Percentiles rank a stretch among this genome's conserved stretches.
phyloP scores from a whole-genome alignment of 2,797 vertebrate genomes.

The Anguilla megastoma region DNA sequence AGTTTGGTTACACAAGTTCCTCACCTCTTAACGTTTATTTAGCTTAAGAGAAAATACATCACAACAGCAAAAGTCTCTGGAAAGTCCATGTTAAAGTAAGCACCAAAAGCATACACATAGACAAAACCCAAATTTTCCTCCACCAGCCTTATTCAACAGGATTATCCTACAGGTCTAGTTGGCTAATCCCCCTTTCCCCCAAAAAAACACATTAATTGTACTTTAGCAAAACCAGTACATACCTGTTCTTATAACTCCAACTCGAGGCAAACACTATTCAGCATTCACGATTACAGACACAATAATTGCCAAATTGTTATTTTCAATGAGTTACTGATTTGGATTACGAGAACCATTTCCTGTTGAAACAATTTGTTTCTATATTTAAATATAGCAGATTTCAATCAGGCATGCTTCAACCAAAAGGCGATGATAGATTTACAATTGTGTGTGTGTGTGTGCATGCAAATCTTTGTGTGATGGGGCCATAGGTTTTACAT shows the following conservation, averaged over 20 bases:
- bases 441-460: not conserved
- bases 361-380: not conserved
- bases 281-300: not conserved
- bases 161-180: not conserved
- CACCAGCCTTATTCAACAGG: not conserved
- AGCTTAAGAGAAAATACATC: not conserved
- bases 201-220: slow-evolving; percentile 16
- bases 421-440: not conserved
- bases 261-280: slow-evolving; percentile 17
- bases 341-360: slow-evolving; percentile 21
- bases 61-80: not conserved
- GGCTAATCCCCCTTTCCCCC: not conserved
- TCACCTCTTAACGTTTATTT: not conserved
- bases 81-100: not conserved
- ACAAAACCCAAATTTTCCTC: not conserved
- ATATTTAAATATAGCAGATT: slow-evolving; percentile 21
- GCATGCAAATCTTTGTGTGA: no score
- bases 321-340: slow-evolving; percentile 24
- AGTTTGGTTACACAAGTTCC: not conserved
- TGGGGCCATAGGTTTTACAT: not conserved
- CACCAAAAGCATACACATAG: not conserved
- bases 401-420: slow-evolving; percentile 5
- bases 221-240: slow-evolving; percentile 5
- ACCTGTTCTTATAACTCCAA: not conserved
- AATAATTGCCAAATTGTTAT: not conserved